Evolutionary conservation across 2,113 vertebrate genomes (phyloP).

Genomic region (Amazona vittata): DNA sequence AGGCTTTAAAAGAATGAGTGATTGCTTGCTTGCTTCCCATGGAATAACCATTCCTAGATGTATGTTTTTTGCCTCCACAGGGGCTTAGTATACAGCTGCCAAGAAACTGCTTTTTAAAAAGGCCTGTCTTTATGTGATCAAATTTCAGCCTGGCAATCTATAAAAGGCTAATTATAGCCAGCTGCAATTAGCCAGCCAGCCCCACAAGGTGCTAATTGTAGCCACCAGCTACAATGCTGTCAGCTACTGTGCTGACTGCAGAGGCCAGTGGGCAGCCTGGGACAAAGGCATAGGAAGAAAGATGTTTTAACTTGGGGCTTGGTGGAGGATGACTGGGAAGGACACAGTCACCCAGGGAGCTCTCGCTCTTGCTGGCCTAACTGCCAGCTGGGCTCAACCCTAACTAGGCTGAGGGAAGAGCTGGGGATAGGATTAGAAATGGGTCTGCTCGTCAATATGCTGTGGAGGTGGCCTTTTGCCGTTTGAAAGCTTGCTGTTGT

Average conservation of each 20-base stretch:
- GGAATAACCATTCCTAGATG: not conserved
- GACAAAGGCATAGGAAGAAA: not conserved
- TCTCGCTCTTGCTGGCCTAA: not conserved
- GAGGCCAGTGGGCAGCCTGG: not conserved
- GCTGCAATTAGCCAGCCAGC: not conserved
- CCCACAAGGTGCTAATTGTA: not conserved
- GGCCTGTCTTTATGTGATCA: not conserved
- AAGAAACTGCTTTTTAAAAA: not conserved
- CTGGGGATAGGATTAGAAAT: not conserved
- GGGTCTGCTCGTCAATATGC: not conserved
- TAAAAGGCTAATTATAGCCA: not conserved
- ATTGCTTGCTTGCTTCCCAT: not conserved
- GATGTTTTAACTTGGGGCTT: not conserved
- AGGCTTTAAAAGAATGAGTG: not conserved
- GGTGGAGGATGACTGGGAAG: not conserved
- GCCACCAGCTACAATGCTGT: not conserved
- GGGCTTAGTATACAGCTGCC: not conserved
- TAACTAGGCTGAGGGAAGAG: not conserved
- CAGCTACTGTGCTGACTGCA: not conserved
- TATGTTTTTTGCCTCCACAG: not conserved
- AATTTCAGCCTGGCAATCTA: not conserved
- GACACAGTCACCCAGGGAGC: not conserved
- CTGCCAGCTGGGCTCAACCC: accelerated
- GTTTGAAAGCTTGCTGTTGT: not conserved
- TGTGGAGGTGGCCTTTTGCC: not conserved